A percentile compares a stretch with the other conserved stretches of the same genome.
Evolutionary conservation across 1,140 invertebrate species (phyloP).

Genomic region (Drosophila aff.): DNA sequence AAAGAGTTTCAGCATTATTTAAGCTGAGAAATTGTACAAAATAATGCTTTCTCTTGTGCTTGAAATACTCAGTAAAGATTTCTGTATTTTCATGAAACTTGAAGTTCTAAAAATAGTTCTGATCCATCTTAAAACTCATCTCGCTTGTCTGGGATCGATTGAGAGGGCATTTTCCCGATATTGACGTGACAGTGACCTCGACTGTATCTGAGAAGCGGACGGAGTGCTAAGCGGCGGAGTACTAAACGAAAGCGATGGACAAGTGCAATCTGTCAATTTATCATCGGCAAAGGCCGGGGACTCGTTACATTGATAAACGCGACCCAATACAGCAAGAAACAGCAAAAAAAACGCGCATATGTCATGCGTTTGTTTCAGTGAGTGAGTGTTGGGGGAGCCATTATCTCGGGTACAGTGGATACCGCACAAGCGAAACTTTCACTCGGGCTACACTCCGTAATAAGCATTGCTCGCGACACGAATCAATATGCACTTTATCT

Average conservation of each 20-base stretch:
- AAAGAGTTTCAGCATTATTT: not conserved
- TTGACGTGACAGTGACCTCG: constrained; percentile 38
- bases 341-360: constrained; percentile 7
- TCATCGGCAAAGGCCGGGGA: constrained; percentile 44
- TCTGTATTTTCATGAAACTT: not conserved
- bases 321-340: constrained; percentile 27
- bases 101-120: not conserved
- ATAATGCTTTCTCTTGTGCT: not conserved
- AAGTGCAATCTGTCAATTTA: constrained; percentile 51
- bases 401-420: constrained; percentile 45
- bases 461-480: not conserved
- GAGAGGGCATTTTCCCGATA: constrained; percentile 4
- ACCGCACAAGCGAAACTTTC: constrained; percentile 27
- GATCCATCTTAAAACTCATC: not conserved
- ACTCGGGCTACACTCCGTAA: constrained; percentile 1
- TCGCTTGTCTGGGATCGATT: constrained; percentile 21
- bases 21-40: too few species aligned
- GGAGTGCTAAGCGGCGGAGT: constrained; percentile 21
- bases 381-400: constrained; percentile 31
- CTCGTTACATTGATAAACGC: constrained; percentile 48
- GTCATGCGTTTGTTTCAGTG: constrained; percentile 21
- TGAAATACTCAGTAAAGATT: not conserved
- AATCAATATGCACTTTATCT: constrained; percentile 26
- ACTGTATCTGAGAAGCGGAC: constrained; percentile 13
- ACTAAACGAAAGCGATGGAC: constrained; percentile 33